A percentile compares a stretch with the other conserved stretches of the same genome.
These are phyloP conservation scores for Chelmon rostratus DNA, from an alignment of 2,797 vertebrate genomes.

Conservation along the genomic window DNA sequence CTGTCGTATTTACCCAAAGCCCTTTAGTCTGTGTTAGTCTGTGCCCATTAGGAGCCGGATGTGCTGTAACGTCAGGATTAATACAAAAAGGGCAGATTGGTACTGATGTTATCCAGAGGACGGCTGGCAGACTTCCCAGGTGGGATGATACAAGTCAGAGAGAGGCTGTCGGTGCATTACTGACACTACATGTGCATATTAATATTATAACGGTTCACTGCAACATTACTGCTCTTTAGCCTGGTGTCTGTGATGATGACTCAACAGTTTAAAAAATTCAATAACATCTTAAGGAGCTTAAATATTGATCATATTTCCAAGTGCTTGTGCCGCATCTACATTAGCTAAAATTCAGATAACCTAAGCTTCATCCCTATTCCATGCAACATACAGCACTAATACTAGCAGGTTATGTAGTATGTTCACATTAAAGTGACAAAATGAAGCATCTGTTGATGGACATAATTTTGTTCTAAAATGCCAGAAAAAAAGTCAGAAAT, in stretches of 20 bases:
- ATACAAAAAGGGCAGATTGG: conserved; percentile 56
- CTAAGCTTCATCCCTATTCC: not conserved
- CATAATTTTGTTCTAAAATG: not conserved
- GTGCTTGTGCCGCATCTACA: not conserved
- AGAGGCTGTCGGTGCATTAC: not conserved
- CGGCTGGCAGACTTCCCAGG: conserved; percentile 64
- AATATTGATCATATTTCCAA: not conserved
- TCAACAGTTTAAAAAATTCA: not conserved
- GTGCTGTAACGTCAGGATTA: conserved; percentile 58
- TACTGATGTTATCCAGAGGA: conserved; percentile 58
- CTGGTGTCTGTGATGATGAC: not conserved
- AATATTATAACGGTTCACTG: not conserved
- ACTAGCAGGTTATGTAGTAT: not conserved
- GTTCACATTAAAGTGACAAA: too few species aligned
- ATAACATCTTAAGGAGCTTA: not conserved
- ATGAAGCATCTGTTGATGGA: not conserved
- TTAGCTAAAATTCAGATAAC: not conserved
- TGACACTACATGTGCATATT: not conserved
- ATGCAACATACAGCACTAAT: not conserved
- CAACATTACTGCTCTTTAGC: not conserved
- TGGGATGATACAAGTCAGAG: conserved; percentile 35
- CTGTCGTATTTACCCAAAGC: conserved; percentile 48
- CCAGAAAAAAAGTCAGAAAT: not conserved
- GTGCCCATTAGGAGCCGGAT: conserved; percentile 52
- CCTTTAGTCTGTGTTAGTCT: conserved; percentile 20